A percentile compares a stretch with the other conserved stretches of the same genome.
phyloP scores from a whole-genome alignment of 2,797 vertebrate genomes.

The Pelobates cultripes region DNA sequence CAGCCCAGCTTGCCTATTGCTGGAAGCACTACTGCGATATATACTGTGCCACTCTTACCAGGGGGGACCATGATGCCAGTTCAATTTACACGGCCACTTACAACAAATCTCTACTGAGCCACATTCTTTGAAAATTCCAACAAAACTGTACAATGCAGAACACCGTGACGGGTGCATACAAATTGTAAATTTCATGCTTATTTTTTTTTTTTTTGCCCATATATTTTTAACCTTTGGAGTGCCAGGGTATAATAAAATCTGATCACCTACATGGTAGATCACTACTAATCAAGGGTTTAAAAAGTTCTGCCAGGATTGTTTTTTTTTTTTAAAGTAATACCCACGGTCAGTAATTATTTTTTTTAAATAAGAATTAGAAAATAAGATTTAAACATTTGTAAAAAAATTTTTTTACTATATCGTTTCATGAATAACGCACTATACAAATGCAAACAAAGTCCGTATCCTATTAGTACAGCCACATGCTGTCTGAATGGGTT shows the following conservation, averaged over 20 bases:
- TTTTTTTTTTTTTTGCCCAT: too few species aligned
- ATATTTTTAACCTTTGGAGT: too few species aligned
- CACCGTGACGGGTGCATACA: neutral
- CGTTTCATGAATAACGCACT: neutral
- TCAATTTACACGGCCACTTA: neutral
- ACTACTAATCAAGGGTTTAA: too few species aligned
- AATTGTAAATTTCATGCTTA: neutral
- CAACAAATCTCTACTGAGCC: neutral
- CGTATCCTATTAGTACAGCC: slow-evolving; percentile 5
- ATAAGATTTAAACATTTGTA: too few species aligned
- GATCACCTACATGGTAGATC: too few species aligned
- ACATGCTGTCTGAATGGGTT: neutral
- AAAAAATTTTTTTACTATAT: too few species aligned
- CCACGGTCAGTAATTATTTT: too few species aligned
- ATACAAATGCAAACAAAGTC: slow-evolving; percentile 6
- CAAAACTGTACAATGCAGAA: neutral
- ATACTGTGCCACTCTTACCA: neutral
- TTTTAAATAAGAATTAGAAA: too few species aligned
- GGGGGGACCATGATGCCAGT: neutral
- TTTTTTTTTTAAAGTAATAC: too few species aligned
- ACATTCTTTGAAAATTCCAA: neutral
- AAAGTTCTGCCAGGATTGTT: too few species aligned
- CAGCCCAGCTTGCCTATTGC: neutral
- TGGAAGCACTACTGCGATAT: neutral
- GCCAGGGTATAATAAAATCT: too few species aligned